Conservation (phyloP, 2,113 vertebrate genomes). For the Bucco capensis region DNA sequence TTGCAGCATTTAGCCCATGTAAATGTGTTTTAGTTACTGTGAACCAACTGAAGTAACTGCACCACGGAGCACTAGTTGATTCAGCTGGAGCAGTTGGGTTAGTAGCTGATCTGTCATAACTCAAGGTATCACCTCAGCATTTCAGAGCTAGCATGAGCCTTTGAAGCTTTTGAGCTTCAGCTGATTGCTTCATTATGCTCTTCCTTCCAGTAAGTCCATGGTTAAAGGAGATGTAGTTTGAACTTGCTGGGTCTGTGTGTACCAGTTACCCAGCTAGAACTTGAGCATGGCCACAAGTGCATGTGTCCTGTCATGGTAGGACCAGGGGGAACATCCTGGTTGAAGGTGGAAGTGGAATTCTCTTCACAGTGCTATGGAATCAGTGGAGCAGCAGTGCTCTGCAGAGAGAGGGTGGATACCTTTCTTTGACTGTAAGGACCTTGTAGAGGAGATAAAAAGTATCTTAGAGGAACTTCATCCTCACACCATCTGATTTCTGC, state of each 20-base stretch:
- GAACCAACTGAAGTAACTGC: not conserved
- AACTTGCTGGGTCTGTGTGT: not conserved
- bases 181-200: not conserved
- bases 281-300: not conserved
- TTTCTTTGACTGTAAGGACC: not conserved
- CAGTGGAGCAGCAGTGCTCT: not conserved
- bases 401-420: not conserved
- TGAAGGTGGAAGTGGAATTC: not conserved
- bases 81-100: not conserved
- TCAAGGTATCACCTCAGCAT: not conserved
- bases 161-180: not conserved
- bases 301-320: fast-evolving
- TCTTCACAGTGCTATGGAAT: not conserved
- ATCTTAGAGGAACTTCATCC: not conserved
- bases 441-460: not conserved
- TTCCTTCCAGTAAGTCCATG: not conserved
- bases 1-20: not conserved
- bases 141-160: not conserved
- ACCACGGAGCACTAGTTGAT: not conserved
- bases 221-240: not conserved
- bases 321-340: not conserved
- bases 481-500: not conserved
- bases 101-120: not conserved
- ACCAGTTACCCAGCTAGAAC: not conserved
- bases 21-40: not conserved